Evolutionary conservation across 2,113 vertebrate genomes (phyloP), one percentile per base, ranked within the genome.

Genomic region (Psettodes erumei): DNA sequence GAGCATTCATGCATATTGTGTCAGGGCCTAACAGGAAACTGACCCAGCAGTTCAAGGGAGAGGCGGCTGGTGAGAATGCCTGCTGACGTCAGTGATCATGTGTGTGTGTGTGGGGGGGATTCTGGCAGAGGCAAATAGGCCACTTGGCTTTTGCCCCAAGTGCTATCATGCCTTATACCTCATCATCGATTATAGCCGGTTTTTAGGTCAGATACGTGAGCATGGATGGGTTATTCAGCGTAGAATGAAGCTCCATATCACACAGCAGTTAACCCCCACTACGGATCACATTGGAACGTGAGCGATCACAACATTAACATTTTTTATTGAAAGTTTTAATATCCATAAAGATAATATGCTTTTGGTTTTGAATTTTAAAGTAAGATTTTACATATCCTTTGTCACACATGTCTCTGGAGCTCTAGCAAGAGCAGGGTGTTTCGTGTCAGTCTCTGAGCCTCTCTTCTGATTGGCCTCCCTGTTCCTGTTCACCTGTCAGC

Each of bases 1-100:
- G 74, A 80, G 86, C 80, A 55, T 76, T 87, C 79, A 51, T 83
- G 79, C 83, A 75, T 88, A 75, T 84, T 75, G 82, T 84, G 83
- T 78, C 73, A 53, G 76, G 71, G 79, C 62, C 77, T 71, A 38
- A 82, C 77, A 84, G 85, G 86, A 89, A 92, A 76, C 37, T 67
- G 51, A 81, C 51, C 65, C 71, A 55, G 42, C 48, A 42, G 88
- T 88, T 90, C 75, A 79, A 77, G 83, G 72, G 30, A 69, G 71
- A 86, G 43, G 25, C 27, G 37, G 35, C 58, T 43, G 47, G 66
- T 67, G 63, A 75, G 74, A 72, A 60, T 13, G 55, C 61, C 63
- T 63, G 78, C 84, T 83, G 84, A 83, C 54, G 72, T 87, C 66
- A 62, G 59, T 45, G 60, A 19, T 68, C 53, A 72, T 77, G 65